Evolutionary conservation across 2,888 invertebrate species (phyloP).

Genomic region (Scaptomyza polygonia): DNA sequence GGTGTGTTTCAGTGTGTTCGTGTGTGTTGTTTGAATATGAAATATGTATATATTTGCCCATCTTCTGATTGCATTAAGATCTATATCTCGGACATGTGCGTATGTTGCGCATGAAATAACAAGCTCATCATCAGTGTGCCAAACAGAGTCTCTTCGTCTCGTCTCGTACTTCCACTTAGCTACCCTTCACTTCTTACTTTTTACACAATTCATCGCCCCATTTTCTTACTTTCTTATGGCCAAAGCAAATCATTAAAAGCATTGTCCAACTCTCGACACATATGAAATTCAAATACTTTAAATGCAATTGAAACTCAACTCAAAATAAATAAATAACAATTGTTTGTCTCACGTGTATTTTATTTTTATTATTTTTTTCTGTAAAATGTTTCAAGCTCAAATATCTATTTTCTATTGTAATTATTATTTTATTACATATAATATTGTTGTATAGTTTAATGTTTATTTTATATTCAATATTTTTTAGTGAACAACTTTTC

Average conservation of each 20-base stretch:
- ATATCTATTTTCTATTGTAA: too few relatives aligned
- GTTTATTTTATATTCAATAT: too few relatives aligned
- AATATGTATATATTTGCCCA: too few relatives aligned
- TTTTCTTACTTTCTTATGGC: too few relatives aligned
- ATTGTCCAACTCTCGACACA: slow-evolving; percentile 13
- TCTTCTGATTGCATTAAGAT: slow-evolving; percentile 29
- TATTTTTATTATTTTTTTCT: too few relatives aligned
- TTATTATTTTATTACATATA: too few relatives aligned
- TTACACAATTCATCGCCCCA: not conserved
- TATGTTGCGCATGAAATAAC: slow-evolving; percentile 18
- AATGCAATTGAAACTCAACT: not conserved
- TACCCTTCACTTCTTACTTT: not conserved
- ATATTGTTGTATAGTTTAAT: too few relatives aligned
- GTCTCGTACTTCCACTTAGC: not conserved
- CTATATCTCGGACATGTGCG: slow-evolving; percentile 17
- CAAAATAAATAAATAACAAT: too few relatives aligned
- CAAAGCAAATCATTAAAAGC: slow-evolving; percentile 6
- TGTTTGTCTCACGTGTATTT: too few relatives aligned
- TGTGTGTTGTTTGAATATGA: too few relatives aligned
- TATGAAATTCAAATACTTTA: not conserved
- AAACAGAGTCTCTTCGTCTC: not conserved
- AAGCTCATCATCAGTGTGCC: slow-evolving; percentile 10
- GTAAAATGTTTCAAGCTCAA: too few relatives aligned
- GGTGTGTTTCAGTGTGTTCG: not conserved
- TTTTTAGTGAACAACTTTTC: too few relatives aligned